Evolutionary conservation across 1,140 invertebrate genomes (phyloP), one percentile per base, ranked within the genome.

Genomic region (Meloidogyne hapla): DNA sequence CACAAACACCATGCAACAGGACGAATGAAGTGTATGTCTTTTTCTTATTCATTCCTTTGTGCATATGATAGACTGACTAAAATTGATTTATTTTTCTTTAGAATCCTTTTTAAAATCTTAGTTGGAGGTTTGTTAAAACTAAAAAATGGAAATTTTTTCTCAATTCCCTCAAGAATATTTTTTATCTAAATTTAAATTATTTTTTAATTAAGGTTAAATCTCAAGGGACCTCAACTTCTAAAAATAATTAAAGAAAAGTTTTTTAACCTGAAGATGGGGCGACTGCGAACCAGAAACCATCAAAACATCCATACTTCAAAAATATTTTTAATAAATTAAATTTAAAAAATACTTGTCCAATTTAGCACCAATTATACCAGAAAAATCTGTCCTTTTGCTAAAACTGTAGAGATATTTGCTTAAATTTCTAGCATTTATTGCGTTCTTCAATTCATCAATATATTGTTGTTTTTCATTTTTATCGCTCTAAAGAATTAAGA

Each of bases 371-470:
- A 86, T 81, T 15, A 84, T 76, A 18, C 79, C 77, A 10, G 85
- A 86, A 42, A 86, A 85, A 28, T 86, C 85, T 3, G 85, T 86
- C 40, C 85, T 71, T 61, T 82, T 83, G 64, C 76, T 82, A 69
- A 87, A 86, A n/a, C 77, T 82, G 48, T 75, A 80, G n/a, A 86
- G 65, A 63, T 86, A 86, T 75, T 86, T 86, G 83, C 80, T 81
- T 74, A 95, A 90, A 88, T 95, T 95, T 84, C 92, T 91, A 38
- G 92, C 91, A 88, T 95, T 95, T 73, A 94, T 91, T 72, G 92
- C 91, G n/a, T 87, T 88, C 79, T 92, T 91, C 72, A 94, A 90
- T 48, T 92, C 90, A 65, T 91, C 91, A 75, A 93, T 91, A 89
- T 93, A 94, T 80, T 92, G 91, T 74, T 91, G 88, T 79, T 94